phyloP scores from a whole-genome alignment of 1,140 invertebrate genomes.

The Temnothorax curvispinosus region DNA sequence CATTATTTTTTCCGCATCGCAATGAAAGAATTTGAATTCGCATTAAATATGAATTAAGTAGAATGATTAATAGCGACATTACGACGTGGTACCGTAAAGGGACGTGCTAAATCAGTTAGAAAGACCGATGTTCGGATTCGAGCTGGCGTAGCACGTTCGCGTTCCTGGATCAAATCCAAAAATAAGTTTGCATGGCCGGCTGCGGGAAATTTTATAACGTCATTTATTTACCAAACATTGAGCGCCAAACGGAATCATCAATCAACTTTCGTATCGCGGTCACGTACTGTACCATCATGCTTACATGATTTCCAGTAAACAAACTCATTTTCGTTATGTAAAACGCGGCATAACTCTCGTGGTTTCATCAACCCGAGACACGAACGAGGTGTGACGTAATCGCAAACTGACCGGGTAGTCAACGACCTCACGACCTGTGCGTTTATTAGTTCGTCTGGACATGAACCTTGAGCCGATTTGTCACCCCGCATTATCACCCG shows the following conservation, averaged over 20 bases:
- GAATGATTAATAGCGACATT: conserved; percentile 15
- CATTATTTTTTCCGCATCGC: not conserved
- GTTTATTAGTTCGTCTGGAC: not conserved
- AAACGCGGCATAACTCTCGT: not conserved
- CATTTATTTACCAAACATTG: conserved; percentile 53
- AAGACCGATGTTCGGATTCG: conserved; percentile 10
- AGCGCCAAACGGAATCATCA: not conserved
- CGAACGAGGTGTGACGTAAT: not conserved
- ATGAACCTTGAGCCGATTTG: conserved; percentile 5
- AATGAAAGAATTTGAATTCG: not conserved
- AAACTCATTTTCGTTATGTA: conserved; percentile 5
- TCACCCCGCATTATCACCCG: not conserved
- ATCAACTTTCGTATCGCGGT: not conserved
- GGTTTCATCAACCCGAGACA: not conserved
- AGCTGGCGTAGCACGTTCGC: not conserved
- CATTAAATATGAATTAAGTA: conserved; percentile 18
- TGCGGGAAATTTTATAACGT: conserved; percentile 22
- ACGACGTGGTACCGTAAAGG: not conserved
- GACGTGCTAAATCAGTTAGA: conserved; percentile 24
- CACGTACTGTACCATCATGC: not conserved
- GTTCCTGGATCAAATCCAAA: conserved; percentile 59
- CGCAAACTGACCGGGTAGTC: not conserved
- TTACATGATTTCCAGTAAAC: not conserved
- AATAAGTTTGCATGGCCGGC: conserved; percentile 44
- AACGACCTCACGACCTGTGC: not conserved